phyloP scores from a whole-genome alignment of 2,888 invertebrate genomes.

The Liposcelis brunnea region DNA sequence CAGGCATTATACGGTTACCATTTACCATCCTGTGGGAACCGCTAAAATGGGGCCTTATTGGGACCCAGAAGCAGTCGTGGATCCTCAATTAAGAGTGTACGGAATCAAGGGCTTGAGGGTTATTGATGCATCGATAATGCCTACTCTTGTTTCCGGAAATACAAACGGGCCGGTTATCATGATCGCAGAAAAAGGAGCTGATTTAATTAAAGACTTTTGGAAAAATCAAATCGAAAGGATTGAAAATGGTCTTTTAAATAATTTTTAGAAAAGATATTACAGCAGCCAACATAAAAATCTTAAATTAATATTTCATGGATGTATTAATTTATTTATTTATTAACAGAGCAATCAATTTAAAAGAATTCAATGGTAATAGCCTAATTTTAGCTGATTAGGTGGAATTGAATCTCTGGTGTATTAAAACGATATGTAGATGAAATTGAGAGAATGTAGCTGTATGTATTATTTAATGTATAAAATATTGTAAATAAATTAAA shows the following conservation, averaged over 20 bases:
- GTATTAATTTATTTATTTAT: too few species aligned
- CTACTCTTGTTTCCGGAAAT: constrained; percentile 66
- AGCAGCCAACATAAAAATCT: too few species aligned
- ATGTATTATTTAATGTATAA: too few species aligned
- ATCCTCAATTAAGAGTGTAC: constrained; percentile 59
- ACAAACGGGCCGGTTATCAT: constrained; percentile 77
- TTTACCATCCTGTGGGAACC: constrained; percentile 75
- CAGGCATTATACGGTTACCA: constrained; percentile 60
- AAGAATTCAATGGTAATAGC: too few species aligned
- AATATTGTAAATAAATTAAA: too few species aligned
- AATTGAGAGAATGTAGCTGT: too few species aligned
- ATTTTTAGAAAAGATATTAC: constrained; percentile 13
- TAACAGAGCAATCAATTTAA: too few species aligned
- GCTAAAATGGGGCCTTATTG: constrained; percentile 80
- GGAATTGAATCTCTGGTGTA: too few species aligned
- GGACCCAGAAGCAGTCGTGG: constrained; percentile 70
- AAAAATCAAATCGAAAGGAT: constrained; percentile 12
- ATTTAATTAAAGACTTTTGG: constrained; percentile 76
- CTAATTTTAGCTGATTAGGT: too few species aligned
- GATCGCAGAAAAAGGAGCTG: constrained; percentile 79
- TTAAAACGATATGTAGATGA: too few species aligned
- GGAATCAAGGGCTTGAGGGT: constrained; percentile 63
- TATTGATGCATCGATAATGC: constrained; percentile 76
- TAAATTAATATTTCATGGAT: too few species aligned
- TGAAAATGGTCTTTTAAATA: neutral